Base-by-base conservation (phyloP, 2,797 vertebrate species). In the Esox masquinongy region DNA sequence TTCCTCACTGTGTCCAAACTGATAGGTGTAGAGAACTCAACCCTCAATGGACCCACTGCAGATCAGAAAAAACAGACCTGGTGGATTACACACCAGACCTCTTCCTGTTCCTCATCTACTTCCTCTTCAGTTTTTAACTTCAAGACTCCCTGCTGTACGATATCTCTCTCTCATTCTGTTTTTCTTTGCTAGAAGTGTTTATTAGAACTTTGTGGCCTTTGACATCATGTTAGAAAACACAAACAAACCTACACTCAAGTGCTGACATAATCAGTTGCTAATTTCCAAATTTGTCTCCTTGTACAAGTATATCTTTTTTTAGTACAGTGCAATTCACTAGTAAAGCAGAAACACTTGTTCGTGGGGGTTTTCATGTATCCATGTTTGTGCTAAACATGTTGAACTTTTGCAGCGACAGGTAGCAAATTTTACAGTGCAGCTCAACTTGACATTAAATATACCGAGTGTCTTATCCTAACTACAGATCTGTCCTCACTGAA, bases 11-110 rank as follows among this genome's bases (percentile, higher is more conserved):
- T 82, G 3, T 96, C 94, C 88, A 98, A 84, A 70, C 83, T 94
- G 80, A 99, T 88, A 0, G 92, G 82, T 0, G 77, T 80, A 39
- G 88, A 95, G 82, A 99, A 99, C 82, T 98, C 96, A 53, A 99
- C 90, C 31, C 73, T 86, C 74, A 98, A 88, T 0, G 95, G 93
- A 14, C 98, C 98, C 75, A 88, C 85, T 70, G 43, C 12, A 11
- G 9, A 12, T 15, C 11, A 3, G 31, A 74, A 83, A 70, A 73
- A 61, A 61, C 22, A 61, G 56, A 61, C 17, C 22, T 61, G 22
- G 19, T 61, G 56, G 56, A 9, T 61, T 11, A 61, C 56, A 61
- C 4, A 22, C n/a, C 24, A 61, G n/a, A 61, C 56, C 22, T 61
- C 56, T 56, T 56, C 51, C 51, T 56, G 19, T 22, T 56, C 51